Evolutionary conservation across 2,888 invertebrate genomes (phyloP).

Genomic region (Cryptocephalus moraei): DNA sequence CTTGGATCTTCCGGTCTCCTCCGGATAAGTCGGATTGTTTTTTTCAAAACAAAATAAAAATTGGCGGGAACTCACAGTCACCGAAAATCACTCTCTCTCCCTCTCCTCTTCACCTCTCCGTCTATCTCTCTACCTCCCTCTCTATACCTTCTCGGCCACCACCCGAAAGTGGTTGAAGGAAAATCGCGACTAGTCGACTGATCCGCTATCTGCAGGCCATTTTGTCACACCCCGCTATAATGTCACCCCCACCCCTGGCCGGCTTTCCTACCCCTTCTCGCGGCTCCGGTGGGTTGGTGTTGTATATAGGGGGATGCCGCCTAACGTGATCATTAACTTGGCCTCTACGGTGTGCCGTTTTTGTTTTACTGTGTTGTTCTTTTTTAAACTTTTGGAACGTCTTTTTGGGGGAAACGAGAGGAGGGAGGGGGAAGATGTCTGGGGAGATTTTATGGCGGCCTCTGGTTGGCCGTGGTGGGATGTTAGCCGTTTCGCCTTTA

Average conservation of each 20-base stretch:
- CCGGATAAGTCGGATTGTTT: no score
- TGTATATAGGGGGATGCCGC: constrained; percentile 1
- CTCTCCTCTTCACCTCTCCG: no score
- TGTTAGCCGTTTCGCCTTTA: no score
- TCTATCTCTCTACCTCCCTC: no score
- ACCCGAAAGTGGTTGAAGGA: constrained; percentile 11
- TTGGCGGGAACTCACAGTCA: constrained; percentile 9
- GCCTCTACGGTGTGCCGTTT: constrained; percentile 9
- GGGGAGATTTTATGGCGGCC: no score
- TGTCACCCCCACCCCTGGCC: constrained; percentile 31
- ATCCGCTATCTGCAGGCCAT: constrained; percentile 41
- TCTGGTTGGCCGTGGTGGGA: no score
- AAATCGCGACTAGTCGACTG: constrained; percentile 26
- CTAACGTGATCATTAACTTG: constrained; percentile 16
- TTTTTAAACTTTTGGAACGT: neutral
- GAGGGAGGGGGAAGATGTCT: no score
- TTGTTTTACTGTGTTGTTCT: constrained; percentile 3
- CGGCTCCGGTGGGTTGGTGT: constrained; percentile 11
- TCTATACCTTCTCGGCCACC: neutral
- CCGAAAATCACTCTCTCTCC: no score
- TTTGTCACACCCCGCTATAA: constrained; percentile 45
- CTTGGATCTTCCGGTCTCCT: no score
- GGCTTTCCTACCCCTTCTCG: constrained; percentile 24
- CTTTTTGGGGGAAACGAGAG: neutral
- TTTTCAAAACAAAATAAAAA: constrained; percentile 4